Percentiles rank a stretch among this genome's conserved stretches.
phyloP scores from a whole-genome alignment of 30 jellyfish, hydroid and myxozoan species.

The Hydractinia symbiolongicarpus region DNA sequence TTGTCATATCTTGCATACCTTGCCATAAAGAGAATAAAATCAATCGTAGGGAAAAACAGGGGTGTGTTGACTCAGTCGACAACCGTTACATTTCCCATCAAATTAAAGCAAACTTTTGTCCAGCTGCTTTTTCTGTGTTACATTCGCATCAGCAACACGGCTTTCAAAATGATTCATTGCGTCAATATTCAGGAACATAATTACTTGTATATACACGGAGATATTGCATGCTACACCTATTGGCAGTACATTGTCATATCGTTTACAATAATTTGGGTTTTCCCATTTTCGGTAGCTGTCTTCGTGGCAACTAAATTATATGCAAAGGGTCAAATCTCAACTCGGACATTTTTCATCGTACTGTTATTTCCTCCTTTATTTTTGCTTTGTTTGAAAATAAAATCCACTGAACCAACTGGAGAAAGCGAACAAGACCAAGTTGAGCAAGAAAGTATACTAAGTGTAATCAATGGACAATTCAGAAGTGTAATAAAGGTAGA shows the following conservation, averaged over 20 bases:
- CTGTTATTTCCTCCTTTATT: not conserved
- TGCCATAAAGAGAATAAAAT: not conserved
- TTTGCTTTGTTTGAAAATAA: not conserved
- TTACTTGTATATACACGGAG: not conserved
- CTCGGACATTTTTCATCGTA: not conserved
- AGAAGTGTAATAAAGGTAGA: not conserved
- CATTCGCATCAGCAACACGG: not conserved
- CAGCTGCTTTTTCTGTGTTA: not conserved
- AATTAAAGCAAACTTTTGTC: not conserved
- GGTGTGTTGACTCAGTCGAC: no score
- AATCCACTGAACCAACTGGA: not conserved
- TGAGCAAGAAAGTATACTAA: not conserved
- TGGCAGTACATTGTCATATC: not conserved
- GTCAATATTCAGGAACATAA: not conserved
- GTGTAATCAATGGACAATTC: not conserved
- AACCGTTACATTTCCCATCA: not conserved
- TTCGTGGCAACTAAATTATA: slow-evolving; percentile 2
- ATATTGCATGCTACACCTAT: not conserved
- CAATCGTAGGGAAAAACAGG: no score
- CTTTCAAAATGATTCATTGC: not conserved
- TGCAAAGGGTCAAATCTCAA: not conserved
- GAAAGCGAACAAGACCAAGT: not conserved
- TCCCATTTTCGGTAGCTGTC: not conserved
- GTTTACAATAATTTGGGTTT: not conserved
- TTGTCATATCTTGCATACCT: not conserved